These are phyloP conservation scores for Diaperis boleti DNA, from an alignment of 2,888 invertebrate genomes.

Conservation along the genomic window DNA sequence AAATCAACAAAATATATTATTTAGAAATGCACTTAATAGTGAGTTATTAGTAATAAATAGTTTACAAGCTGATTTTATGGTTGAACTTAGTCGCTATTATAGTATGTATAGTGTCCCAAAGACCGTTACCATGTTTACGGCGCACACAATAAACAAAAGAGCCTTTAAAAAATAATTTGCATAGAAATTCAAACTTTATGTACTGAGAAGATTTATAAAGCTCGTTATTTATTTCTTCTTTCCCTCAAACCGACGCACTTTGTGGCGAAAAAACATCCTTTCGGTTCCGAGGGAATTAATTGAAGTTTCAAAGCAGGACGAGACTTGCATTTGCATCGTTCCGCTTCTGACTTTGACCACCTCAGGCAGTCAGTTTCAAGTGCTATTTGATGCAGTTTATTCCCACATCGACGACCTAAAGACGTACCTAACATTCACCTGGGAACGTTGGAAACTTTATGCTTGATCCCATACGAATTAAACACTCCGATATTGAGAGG, in stretches of 20 bases:
- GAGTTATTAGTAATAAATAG: too few relatives aligned
- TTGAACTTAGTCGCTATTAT: too few relatives aligned
- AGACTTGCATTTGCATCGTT: slow-evolving; percentile 4
- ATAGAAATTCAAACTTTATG: slow-evolving; percentile 24
- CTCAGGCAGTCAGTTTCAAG: slow-evolving; percentile 4
- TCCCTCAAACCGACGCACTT: background rate
- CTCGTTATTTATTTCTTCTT: slow-evolving; percentile 11
- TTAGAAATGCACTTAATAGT: too few relatives aligned
- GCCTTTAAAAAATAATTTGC: slow-evolving; percentile 21
- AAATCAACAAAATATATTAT: too few relatives aligned
- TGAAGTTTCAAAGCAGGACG: background rate
- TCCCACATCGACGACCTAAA: slow-evolving; percentile 19
- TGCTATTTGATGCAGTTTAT: slow-evolving; percentile 17
- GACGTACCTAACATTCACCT: slow-evolving; percentile 19
- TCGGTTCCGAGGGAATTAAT: background rate
- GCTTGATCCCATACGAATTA: slow-evolving; percentile 22
- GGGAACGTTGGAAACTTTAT: slow-evolving; percentile 19
- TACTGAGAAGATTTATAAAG: slow-evolving; percentile 20
- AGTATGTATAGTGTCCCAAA: too few relatives aligned
- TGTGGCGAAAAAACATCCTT: background rate
- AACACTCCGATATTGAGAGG: slow-evolving; percentile 25
- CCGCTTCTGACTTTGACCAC: slow-evolving; percentile 15
- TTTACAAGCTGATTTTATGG: too few relatives aligned
- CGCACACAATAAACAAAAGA: slow-evolving; percentile 4
- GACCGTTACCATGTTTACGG: too few relatives aligned